phyloP scores from a whole-genome alignment of 2,113 vertebrate genomes.

The Dicrurus megarhynchus region DNA sequence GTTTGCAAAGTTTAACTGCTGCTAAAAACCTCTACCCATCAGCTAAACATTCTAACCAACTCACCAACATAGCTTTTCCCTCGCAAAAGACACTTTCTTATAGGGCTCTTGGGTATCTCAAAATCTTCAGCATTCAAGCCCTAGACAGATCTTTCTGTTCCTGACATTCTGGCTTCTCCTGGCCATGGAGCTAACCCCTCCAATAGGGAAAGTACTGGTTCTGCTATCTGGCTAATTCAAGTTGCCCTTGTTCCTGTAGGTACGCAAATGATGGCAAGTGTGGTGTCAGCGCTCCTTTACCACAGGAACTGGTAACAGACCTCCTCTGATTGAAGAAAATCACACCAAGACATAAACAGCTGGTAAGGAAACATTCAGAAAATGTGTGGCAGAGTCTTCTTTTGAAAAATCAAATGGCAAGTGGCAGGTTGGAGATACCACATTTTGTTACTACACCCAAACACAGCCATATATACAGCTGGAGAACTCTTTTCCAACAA shows the following conservation, averaged over 20 bases:
- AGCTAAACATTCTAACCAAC: not conserved
- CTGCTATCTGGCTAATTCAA: not conserved
- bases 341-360: not conserved
- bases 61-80: not conserved
- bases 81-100: not conserved
- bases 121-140: not conserved
- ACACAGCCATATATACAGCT: rapidly evolving
- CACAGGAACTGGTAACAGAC: rapidly evolving
- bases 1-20: not conserved
- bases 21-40: not conserved
- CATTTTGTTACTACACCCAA: not conserved
- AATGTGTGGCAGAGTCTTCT: not conserved
- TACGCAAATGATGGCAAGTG: not conserved
- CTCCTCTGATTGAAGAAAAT: not conserved
- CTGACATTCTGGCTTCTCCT: not conserved
- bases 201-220: not conserved
- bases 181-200: not conserved
- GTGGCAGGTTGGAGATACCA: not conserved
- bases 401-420: not conserved
- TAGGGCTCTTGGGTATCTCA: rapidly evolving
- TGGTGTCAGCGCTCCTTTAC: not conserved
- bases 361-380: not conserved
- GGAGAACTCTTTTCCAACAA: not conserved
- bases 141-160: not conserved
- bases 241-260: not conserved